phyloP scores from a whole-genome alignment of 2,113 vertebrate genomes.

The Carollia perspicillata region DNA sequence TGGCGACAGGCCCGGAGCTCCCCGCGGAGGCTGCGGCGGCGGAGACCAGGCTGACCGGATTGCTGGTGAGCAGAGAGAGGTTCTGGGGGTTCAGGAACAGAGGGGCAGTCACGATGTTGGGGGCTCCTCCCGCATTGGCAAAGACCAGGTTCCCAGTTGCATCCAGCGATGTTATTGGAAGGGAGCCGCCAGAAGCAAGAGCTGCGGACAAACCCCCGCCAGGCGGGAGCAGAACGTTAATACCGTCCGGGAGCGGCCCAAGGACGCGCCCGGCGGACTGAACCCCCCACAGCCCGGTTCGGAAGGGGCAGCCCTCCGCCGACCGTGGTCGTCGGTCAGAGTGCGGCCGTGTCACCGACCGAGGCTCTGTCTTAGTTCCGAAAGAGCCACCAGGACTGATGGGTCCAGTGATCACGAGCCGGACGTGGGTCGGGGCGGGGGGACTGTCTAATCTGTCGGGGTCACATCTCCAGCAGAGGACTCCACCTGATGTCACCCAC shows the following conservation, averaged over 20 bases:
- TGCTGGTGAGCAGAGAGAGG: constrained; percentile 98
- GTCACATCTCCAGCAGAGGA: neutral
- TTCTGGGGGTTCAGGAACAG: constrained; percentile 98
- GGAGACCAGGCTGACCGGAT: constrained; percentile 97
- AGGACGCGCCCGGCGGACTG: neutral
- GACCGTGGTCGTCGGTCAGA: neutral
- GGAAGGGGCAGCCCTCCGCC: rapidly evolving
- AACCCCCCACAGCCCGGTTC: neutral
- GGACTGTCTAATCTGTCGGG: neutral
- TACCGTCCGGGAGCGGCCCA: neutral
- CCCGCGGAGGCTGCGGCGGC: constrained; percentile 87
- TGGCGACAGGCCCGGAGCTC: constrained; percentile 86
- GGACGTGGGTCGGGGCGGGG: neutral
- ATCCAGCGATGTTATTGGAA: constrained; percentile 97
- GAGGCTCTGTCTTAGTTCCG: neutral
- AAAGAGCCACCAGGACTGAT: neutral
- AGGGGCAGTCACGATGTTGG: constrained; percentile 96
- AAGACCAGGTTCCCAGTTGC: constrained; percentile 95
- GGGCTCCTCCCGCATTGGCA: constrained; percentile 90
- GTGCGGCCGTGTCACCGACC: neutral
- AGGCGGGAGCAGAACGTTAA: constrained; percentile 60
- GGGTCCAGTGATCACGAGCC: neutral
- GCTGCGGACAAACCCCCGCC: constrained; percentile 80
- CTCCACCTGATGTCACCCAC: neutral
- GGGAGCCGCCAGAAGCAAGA: constrained; percentile 94